Base-by-base conservation (phyloP, 1,140 invertebrate species). In the Aethina tumida region DNA sequence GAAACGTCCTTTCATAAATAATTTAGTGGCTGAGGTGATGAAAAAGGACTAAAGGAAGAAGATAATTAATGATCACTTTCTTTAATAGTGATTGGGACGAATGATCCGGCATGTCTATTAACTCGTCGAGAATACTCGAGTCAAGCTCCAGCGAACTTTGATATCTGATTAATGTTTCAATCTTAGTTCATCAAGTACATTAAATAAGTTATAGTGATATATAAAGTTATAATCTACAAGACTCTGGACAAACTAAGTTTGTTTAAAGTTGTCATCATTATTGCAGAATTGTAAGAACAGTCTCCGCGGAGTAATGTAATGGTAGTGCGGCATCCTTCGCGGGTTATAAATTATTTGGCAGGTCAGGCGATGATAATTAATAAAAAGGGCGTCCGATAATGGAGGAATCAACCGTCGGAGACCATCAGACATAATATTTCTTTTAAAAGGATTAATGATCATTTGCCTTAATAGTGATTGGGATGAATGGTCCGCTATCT, bases 381-480 rank as follows among this genome's bases (percentile, higher is more conserved):
- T 26, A 26, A 26, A 26, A 26, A n/a, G n/a, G n/a, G n/a, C 13
- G 2, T 5, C 5, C 24, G 24, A 13, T 5, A 26, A 26, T 26
- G 24, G 24, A 26, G 24, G 14, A 26, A 26, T 5, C 24, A 26
- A 26, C n/a, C 5, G 24, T 26, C 24, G 24, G 24, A 26, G 24
- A 26, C n/a, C 5, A 32, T 39, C 29, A 32, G 29, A 39, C 27
- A 5, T 26, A 39, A 39, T 39, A 39, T 39, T 39, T 39, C 29
- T 32, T 27, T 9, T 43, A 43, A 39, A 37, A 43, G 41, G 41
- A 43, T 43, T 43, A 43, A 43, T 43, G 41, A 43, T 43, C 35
- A 29, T 29, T 43, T 43, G 19, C 17, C 15, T 28, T 38, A 43
- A 43, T 43, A 37, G 26, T 43, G 41, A 43, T 43, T 33, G 35